Evolutionary conservation across 1,140 invertebrate species (phyloP).

Genomic region (Neoseiulus cucumeris): DNA sequence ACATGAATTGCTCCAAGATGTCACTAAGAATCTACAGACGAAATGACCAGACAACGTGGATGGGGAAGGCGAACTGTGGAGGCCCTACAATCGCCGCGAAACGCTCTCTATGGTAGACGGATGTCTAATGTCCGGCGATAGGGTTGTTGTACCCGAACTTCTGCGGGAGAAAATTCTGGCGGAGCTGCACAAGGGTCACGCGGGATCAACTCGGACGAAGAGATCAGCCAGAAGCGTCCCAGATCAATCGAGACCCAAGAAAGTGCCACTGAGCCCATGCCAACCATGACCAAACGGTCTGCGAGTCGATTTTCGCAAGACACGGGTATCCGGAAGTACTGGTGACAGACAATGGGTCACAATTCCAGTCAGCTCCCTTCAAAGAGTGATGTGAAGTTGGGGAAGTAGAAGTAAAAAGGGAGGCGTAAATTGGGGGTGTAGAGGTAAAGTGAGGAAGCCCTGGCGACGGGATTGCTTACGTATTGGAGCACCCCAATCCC

Average conservation of each 20-base stretch:
- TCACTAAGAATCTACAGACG: neutral
- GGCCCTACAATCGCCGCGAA: neutral
- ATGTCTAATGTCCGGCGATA: slow-evolving; percentile 23
- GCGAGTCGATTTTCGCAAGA: too few species aligned
- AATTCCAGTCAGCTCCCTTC: too few species aligned
- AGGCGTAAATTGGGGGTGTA: too few species aligned
- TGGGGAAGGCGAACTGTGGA: neutral
- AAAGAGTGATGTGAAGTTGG: too few species aligned
- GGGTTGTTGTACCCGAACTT: slow-evolving; percentile 28
- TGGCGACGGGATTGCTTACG: too few species aligned
- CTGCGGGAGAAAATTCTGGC: slow-evolving; percentile 28
- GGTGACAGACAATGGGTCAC: too few species aligned
- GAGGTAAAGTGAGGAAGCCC: too few species aligned
- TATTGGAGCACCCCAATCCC: too few species aligned
- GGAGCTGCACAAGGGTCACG: slow-evolving; percentile 17
- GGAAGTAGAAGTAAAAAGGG: too few species aligned
- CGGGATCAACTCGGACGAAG: too few species aligned
- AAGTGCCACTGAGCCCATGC: slow-evolving; percentile 23
- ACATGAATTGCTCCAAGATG: neutral
- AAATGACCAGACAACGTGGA: neutral
- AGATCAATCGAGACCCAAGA: slow-evolving; percentile 22
- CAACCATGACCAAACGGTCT: slow-evolving; percentile 22
- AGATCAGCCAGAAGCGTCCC: too few species aligned
- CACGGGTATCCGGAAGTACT: too few species aligned
- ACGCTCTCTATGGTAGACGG: slow-evolving; percentile 11